Conservation (phyloP, 2,888 invertebrate species). For the Chouioia cunea region DNA sequence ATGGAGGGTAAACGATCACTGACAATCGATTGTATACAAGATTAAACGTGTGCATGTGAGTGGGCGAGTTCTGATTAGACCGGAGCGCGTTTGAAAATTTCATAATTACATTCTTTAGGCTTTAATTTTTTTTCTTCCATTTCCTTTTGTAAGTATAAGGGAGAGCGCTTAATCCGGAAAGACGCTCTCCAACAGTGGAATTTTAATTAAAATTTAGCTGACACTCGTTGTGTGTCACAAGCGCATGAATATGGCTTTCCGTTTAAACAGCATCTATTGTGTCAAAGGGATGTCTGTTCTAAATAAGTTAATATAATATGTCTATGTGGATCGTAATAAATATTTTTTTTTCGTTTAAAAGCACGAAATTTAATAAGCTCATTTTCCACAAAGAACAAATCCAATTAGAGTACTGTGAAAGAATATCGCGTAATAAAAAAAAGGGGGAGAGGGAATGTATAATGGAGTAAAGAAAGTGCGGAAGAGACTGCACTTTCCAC, state of each 20-base stretch:
- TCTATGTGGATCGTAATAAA: no score
- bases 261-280: no score
- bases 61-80: no score
- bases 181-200: constrained; percentile 8
- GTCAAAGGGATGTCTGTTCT: no score
- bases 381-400: background rate
- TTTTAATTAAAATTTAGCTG: constrained; percentile 39
- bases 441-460: background rate
- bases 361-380: constrained; percentile 2
- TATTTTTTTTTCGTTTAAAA: background rate
- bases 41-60: no score
- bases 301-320: no score
- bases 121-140: background rate
- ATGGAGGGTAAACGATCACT: no score
- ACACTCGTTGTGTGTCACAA: background rate
- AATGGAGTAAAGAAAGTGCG: no score
- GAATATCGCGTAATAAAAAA: background rate
- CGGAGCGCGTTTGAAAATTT: constrained; percentile 1
- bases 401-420: background rate
- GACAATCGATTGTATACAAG: no score
- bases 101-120: background rate
- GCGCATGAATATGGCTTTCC: no score
- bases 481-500: constrained; percentile 19
- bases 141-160: background rate
- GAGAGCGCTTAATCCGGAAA: constrained; percentile 6